phyloP scores from a whole-genome alignment of 2,888 invertebrate species.

The Dasypogon diadema region DNA sequence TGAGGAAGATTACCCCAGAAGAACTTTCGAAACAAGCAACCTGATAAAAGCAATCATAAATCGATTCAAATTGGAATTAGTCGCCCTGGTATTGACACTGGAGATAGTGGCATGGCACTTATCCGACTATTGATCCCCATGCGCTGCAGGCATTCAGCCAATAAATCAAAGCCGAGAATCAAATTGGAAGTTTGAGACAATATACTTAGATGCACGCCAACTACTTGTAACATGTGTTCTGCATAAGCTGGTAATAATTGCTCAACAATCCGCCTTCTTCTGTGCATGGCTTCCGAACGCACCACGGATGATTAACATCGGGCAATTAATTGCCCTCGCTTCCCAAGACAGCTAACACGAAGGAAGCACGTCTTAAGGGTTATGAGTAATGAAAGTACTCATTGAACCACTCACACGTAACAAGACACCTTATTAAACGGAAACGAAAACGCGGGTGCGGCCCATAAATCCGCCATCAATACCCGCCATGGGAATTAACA shows the following conservation, averaged over 20 bases:
- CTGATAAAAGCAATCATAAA: conserved; percentile 14
- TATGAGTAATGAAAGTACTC: conserved; percentile 7
- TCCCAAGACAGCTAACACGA: background rate
- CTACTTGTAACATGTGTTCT: background rate
- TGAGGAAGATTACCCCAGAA: background rate
- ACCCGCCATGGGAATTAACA: conserved; percentile 5
- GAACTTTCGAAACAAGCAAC: background rate
- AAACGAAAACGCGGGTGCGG: background rate
- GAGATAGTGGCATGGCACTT: background rate
- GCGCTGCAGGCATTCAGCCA: background rate
- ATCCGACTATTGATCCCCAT: conserved; percentile 4
- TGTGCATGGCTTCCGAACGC: background rate
- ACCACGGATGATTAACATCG: background rate
- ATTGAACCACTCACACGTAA: conserved; percentile 4
- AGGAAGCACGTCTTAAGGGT: conserved; percentile 1
- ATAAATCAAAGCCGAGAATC: background rate
- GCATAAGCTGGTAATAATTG: background rate
- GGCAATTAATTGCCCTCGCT: background rate
- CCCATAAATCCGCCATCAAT: background rate
- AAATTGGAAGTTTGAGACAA: conserved; percentile 9
- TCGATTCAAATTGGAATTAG: conserved; percentile 7
- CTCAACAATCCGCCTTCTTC: background rate
- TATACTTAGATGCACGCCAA: background rate
- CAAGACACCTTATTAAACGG: background rate
- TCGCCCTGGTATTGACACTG: background rate